Evolutionary conservation across 2,797 vertebrate species (phyloP).

Genomic region (Poecilia velifera): DNA sequence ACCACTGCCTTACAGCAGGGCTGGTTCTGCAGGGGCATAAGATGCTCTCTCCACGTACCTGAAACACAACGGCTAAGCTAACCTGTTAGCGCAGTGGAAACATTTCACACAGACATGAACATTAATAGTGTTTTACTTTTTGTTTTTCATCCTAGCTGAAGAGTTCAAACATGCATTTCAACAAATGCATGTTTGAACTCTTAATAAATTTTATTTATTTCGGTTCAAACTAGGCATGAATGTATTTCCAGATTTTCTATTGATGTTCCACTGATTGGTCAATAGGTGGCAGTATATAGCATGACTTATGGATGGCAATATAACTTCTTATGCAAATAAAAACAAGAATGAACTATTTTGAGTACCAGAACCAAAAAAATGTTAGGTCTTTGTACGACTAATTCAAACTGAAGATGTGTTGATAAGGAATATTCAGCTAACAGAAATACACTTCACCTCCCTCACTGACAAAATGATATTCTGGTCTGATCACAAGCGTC

Average conservation of each 20-base stretch:
- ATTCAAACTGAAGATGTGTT: background rate
- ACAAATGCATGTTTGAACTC: too few relatives aligned
- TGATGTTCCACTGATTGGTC: background rate
- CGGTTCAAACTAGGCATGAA: background rate
- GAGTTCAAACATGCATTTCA: background rate
- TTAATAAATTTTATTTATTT: background rate
- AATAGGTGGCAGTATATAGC: background rate
- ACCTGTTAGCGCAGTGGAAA: background rate
- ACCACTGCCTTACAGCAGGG: background rate
- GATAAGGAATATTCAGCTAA: too few relatives aligned
- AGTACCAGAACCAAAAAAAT: background rate
- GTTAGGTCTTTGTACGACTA: background rate
- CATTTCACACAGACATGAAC: too few relatives aligned
- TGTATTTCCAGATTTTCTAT: background rate
- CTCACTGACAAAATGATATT: too few relatives aligned
- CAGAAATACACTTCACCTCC: too few relatives aligned
- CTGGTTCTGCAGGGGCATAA: background rate
- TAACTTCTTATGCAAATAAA: background rate
- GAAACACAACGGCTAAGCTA: background rate
- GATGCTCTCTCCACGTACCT: background rate
- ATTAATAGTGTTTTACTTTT: background rate
- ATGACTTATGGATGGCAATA: background rate
- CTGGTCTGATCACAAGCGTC: background rate
- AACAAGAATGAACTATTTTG: background rate
- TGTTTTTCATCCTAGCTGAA: background rate